phyloP scores from a whole-genome alignment of 2,797 vertebrate genomes.

The Parauchenoglanis punctatus region DNA sequence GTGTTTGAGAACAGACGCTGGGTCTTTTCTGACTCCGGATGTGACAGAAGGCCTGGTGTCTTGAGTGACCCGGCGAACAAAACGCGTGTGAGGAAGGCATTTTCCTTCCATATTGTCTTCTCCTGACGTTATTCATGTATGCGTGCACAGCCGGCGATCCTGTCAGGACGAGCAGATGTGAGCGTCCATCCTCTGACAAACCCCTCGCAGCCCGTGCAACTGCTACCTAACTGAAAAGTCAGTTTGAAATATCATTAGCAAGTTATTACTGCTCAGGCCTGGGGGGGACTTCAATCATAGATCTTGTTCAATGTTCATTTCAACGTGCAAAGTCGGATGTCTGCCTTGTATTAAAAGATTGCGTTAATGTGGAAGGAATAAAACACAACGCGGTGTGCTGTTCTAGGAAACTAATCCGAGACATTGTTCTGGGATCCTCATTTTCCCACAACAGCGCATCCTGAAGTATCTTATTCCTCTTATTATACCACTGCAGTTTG shows the following conservation, averaged over 20 bases:
- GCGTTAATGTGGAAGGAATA: neutral
- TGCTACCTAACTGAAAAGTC: neutral
- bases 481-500: neutral
- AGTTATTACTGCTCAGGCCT: neutral
- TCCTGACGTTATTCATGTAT: constrained; percentile 40
- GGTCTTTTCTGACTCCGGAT: constrained; percentile 43
- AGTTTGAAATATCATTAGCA: neutral
- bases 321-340: neutral
- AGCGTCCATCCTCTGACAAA: neutral
- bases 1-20: constrained; percentile 37
- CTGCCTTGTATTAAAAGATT: too few species aligned
- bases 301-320: neutral
- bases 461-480: neutral
- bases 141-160: constrained; percentile 20
- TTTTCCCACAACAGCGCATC: neutral
- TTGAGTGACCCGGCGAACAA: constrained; percentile 47
- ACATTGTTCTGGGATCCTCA: neutral
- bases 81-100: constrained; percentile 43
- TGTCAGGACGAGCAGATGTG: constrained; percentile 26
- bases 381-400: neutral
- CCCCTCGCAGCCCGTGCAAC: neutral
- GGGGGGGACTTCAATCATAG: neutral
- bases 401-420: neutral
- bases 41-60: constrained; percentile 51
- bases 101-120: constrained; percentile 49